Base-by-base conservation (phyloP, 2,888 invertebrate species). In the Spisula subtruncata region DNA sequence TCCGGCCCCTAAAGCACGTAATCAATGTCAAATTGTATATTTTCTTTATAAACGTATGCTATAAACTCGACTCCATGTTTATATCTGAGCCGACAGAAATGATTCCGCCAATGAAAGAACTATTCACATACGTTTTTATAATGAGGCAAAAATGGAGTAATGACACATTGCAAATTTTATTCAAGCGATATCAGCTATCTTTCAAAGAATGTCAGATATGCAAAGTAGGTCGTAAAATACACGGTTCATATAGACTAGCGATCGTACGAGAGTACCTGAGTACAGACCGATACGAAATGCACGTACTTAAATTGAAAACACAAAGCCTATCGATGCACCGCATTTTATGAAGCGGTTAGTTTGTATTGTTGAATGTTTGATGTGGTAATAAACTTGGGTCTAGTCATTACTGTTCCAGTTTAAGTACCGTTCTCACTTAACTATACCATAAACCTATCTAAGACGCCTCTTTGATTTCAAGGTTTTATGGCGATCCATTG, bases 21-120 rank as follows among this genome's bases (percentile, higher is more conserved):
- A 66, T 66, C 25, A 66, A 25, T 66, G 60, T 66, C 60, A 66
- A 66, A 66, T 6, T 66, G 60, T 66, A 25, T 66, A 66, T 66
- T 66, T 66, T n/a, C 60, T 66, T 66, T 25, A 66, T 25, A 10
- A 10, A 66, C 6, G 25, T 25, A n/a, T 25, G n/a, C 6, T 66
- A 25, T 25, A 4, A 25, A 25, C n/a, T 8, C 10, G n/a, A n/a
- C n/a, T 66, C 2, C 25, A 25, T n/a, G n/a, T 25, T 25, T 25
- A 66, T 66, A n/a, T n/a, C 60, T n/a, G 1, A 25, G 2, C 12
- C 20, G n/a, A 66, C 60, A 0, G 60, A 66, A 25, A 66, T 66
- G 60, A 25, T 25, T 66, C 8, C 25, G n/a, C 0, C 60, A 66
- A 12, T 66, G 60, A 66, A n/a, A 8, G 25, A 25, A 25, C 5